Evolutionary conservation across 2,797 vertebrate genomes (phyloP), one percentile per base, ranked within the genome.

Genomic region (Helostoma temminkii): DNA sequence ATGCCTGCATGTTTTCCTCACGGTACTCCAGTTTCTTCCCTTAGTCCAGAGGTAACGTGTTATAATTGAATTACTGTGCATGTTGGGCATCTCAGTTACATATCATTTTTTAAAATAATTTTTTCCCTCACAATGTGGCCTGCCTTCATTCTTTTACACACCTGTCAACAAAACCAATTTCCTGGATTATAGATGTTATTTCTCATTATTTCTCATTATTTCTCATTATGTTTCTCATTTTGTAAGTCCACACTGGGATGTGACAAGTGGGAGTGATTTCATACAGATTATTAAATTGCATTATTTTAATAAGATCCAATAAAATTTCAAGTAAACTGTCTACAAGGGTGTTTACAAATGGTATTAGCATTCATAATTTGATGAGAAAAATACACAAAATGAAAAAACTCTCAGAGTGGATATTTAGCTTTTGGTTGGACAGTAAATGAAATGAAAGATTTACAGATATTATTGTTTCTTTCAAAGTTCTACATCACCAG

Each of bases 161-260:
- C 66, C 73, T 82, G 73, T 71, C 66, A 77, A 74, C 63, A 73
- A 70, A 32, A 59, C 48, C 71, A 76, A 73, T 76, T 73, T 78
- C 75, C 60, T 76, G 47, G 30, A 26, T 14, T 34, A n/a, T 28
- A 16, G 14, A 57, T 42, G n/a, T n/a, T n/a, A n/a, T n/a, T n/a
- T n/a, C n/a, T n/a, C n/a, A n/a, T n/a, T n/a, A n/a, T n/a, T n/a
- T n/a, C n/a, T n/a, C n/a, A n/a, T n/a, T n/a, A n/a, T n/a, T n/a
- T n/a, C n/a, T n/a, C n/a, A n/a, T n/a, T n/a, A n/a, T 6, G 6
- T 46, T 70, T 59, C 32, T 64, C 25, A 34, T 59, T 50, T 54
- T 37, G 1, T 4, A 15, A 19, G 48, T 52, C 43, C 63, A 52
- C 65, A 47, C 73, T 61, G 24, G 75, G 50, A 64, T 22, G 21